These are phyloP conservation scores for Lasioglossum marginatum DNA, from an alignment of 2,888 invertebrate species.

Conservation along the genomic window DNA sequence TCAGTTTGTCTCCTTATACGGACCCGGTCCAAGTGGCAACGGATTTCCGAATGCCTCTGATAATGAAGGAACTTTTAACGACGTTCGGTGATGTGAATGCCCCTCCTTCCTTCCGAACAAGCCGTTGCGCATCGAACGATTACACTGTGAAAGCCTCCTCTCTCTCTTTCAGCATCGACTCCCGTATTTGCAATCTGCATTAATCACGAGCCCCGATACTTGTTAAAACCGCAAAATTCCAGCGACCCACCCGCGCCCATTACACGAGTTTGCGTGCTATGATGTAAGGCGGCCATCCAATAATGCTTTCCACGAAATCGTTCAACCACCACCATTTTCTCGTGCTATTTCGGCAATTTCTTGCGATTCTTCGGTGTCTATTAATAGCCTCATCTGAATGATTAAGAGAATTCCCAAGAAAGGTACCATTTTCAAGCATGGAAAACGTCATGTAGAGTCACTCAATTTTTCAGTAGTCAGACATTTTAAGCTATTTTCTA, in stretches of 20 bases:
- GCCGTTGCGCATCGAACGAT: conserved; percentile 13
- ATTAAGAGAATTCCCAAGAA: no score
- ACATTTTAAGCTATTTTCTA: neutral
- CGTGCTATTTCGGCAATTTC: neutral
- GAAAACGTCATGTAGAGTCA: neutral
- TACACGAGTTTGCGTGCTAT: neutral
- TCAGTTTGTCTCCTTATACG: conserved; percentile 67
- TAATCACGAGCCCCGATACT: neutral
- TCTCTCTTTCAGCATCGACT: neutral
- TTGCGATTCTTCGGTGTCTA: neutral
- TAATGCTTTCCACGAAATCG: neutral
- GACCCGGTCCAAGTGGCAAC: conserved; percentile 14
- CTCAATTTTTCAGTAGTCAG: neutral
- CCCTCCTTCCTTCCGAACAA: neutral
- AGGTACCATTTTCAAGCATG: neutral
- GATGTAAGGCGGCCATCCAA: neutral
- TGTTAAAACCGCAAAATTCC: neutral
- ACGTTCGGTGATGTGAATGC: conserved; percentile 19
- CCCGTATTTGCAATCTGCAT: neutral
- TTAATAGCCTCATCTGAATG: neutral
- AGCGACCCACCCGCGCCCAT: neutral
- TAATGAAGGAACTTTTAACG: conserved; percentile 52
- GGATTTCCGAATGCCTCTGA: conserved; percentile 43
- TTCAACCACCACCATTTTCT: neutral
- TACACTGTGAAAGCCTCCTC: neutral